These are phyloP conservation scores for Zygogramma bicolorata DNA, from an alignment of 2,888 invertebrate genomes.

Conservation along the genomic window DNA sequence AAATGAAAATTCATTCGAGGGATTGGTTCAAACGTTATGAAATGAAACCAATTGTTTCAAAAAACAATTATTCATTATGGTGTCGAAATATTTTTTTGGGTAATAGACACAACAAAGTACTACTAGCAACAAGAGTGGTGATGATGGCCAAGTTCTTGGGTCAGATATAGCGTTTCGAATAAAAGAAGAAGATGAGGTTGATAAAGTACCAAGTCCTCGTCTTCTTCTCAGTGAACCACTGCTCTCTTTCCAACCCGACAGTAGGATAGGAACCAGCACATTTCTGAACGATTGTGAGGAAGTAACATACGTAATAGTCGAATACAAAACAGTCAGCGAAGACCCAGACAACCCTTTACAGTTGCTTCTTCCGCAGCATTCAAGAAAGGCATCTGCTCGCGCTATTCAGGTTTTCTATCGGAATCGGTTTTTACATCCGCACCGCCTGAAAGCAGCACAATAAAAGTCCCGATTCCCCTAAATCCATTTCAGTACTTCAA, in stretches of 20 bases:
- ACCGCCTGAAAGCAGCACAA: neutral
- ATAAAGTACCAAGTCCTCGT: too few species aligned
- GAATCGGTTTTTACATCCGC: neutral
- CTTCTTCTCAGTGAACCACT: too few species aligned
- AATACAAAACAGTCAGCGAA: too few species aligned
- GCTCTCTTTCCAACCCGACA: too few species aligned
- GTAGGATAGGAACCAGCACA: too few species aligned
- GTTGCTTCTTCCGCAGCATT: neutral
- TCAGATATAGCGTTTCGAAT: too few species aligned
- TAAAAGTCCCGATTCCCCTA: conserved; percentile 18
- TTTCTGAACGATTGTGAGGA: too few species aligned
- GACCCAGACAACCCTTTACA: neutral
- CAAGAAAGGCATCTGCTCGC: neutral
- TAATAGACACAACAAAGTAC: neutral
- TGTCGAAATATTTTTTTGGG: neutral
- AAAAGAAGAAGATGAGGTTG: too few species aligned
- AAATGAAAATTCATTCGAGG: conserved; percentile 59
- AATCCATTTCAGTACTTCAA: conserved; percentile 24
- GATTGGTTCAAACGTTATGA: conserved; percentile 55
- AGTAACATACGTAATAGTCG: too few species aligned
- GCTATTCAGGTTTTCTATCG: neutral
- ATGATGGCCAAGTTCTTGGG: too few species aligned
- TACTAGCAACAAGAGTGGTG: too few species aligned
- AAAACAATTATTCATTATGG: conserved; percentile 32
- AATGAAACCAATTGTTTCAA: conserved; percentile 48